These are phyloP conservation scores for Fissipunctia ypsillon DNA, from an alignment of 2,888 invertebrate genomes.

Conservation along the genomic window DNA sequence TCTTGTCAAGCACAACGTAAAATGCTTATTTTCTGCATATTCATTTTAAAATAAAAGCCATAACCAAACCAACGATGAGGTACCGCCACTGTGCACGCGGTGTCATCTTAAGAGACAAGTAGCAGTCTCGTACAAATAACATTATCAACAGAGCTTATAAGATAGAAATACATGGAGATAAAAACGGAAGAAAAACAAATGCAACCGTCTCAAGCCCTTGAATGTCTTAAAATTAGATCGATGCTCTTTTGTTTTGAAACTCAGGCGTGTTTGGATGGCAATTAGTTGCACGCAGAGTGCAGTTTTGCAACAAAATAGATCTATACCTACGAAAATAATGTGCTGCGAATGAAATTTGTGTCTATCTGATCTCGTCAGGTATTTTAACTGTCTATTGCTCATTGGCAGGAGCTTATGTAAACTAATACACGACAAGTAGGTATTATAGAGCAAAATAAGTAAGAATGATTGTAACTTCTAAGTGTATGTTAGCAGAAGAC, in stretches of 20 bases:
- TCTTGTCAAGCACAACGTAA: no score
- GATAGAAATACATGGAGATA: slow-evolving; percentile 40
- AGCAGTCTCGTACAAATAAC: slow-evolving; percentile 48
- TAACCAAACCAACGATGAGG: no score
- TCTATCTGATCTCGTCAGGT: no score
- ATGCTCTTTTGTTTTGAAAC: slow-evolving; percentile 33
- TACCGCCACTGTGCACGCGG: no score
- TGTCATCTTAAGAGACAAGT: slow-evolving; percentile 24
- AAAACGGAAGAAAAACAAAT: slow-evolving; percentile 27
- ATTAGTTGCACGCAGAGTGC: slow-evolving; percentile 22
- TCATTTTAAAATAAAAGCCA: no score
- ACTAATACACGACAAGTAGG: no score
- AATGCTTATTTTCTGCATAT: no score
- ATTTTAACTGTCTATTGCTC: no score
- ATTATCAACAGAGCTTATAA: slow-evolving; percentile 32
- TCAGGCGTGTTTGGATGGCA: slow-evolving; percentile 19
- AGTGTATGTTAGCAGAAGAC: no score
- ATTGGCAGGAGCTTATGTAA: no score
- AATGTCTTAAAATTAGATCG: slow-evolving; percentile 43
- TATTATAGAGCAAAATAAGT: no score
- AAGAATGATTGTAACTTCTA: no score
- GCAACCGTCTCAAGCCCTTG: slow-evolving; percentile 18
- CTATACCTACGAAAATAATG: not conserved
- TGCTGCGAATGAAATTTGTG: not conserved
- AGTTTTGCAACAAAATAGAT: not conserved